Conservation (phyloP, 2,113 vertebrate genomes). For the Dipodomys spectabilis region DNA sequence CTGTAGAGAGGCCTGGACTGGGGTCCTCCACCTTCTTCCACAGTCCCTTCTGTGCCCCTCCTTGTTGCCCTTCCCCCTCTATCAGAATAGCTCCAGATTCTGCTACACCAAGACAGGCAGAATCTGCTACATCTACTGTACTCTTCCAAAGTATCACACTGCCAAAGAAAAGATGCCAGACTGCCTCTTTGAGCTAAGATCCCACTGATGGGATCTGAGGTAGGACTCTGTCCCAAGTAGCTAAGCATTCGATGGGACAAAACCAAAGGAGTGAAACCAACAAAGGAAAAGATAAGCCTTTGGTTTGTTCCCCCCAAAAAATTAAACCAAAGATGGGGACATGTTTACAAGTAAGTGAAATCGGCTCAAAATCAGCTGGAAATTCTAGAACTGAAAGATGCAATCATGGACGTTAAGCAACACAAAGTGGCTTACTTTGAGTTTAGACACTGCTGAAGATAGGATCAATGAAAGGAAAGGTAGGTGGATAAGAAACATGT, state of each 20-base stretch:
- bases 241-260: not conserved
- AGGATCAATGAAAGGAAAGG: slow-evolving; percentile 7
- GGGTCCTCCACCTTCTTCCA: not conserved
- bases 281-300: not conserved
- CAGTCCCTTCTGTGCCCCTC: not conserved
- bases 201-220: not conserved
- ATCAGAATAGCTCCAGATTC: not conserved
- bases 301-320: not conserved
- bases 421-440: not conserved
- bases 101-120: not conserved
- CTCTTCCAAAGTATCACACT: not conserved
- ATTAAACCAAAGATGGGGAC: not conserved
- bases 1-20: not conserved
- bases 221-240: not conserved
- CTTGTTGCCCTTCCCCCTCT: not conserved
- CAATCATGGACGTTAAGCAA: not conserved
- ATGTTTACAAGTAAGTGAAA: not conserved
- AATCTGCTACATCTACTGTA: not conserved
- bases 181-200: not conserved
- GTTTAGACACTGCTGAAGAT: slow-evolving; percentile 45
- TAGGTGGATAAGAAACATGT: not conserved
- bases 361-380: not conserved
- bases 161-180: not conserved
- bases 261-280: not conserved
- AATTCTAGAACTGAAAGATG: not conserved